phyloP scores from a whole-genome alignment of 2,797 vertebrate genomes.

The Lates japonicus region DNA sequence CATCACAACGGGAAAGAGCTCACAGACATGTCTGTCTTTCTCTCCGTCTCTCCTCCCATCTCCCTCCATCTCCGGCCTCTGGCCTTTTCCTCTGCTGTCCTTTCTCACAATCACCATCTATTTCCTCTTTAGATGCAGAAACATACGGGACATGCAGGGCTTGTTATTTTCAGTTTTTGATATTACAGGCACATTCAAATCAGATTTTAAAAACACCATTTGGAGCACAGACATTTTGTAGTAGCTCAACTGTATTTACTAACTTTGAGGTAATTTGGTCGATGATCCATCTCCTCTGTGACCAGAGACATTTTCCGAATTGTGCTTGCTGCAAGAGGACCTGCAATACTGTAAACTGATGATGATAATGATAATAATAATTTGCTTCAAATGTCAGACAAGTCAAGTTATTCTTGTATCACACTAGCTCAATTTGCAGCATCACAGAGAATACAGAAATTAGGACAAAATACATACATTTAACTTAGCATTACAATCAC shows the following conservation, averaged over 20 bases:
- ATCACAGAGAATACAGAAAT: too few relatives aligned
- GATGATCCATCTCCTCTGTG: not conserved
- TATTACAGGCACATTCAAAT: not conserved
- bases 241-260: not conserved
- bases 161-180: constrained; percentile 4
- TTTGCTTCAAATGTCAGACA: too few relatives aligned
- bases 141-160: not conserved
- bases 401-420: too few relatives aligned
- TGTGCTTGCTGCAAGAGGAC: not conserved
- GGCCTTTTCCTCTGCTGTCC: constrained; percentile 13
- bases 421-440: too few relatives aligned
- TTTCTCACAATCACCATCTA: not conserved
- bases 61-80: constrained; percentile 17
- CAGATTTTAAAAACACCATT: not conserved
- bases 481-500: too few relatives aligned
- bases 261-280: not conserved
- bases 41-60: constrained; percentile 31
- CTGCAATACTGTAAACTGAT: not conserved
- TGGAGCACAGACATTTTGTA: not conserved
- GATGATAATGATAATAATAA: too few relatives aligned
- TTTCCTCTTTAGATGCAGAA: not conserved
- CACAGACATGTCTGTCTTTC: constrained; percentile 41
- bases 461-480: too few relatives aligned
- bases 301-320: not conserved
- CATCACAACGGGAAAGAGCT: constrained; percentile 53